Percentiles rank a stretch among this genome's conserved stretches.
These are phyloP conservation scores for Pharmacophagus antenor DNA, from an alignment of 2,888 invertebrate genomes.

Conservation along the genomic window DNA sequence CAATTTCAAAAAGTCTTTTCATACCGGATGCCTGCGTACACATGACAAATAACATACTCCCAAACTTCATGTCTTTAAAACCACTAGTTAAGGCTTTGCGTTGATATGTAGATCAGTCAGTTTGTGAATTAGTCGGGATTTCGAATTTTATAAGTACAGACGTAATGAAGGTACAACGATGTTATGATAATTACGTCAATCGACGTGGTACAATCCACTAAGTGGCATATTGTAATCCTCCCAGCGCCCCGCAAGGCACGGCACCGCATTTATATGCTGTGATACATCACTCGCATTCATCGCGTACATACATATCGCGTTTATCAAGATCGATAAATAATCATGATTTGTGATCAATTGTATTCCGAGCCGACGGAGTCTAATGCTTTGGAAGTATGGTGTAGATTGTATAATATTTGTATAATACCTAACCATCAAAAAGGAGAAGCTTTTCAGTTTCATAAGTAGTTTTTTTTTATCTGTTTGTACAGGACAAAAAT, in stretches of 20 bases:
- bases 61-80: no score
- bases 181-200: slow-evolving; percentile 47
- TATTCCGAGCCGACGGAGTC: background rate
- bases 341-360: slow-evolving; percentile 20
- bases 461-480: no score
- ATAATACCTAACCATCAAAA: background rate
- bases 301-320: slow-evolving; percentile 40
- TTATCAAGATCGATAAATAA: slow-evolving; percentile 24
- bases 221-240: slow-evolving; percentile 74
- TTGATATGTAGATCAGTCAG: no score
- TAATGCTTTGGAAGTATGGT: background rate
- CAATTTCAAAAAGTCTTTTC: no score
- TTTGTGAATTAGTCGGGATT: no score
- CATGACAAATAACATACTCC: no score
- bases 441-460: no score
- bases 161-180: slow-evolving; percentile 58
- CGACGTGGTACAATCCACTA: slow-evolving; percentile 64
- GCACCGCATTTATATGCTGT: slow-evolving; percentile 59
- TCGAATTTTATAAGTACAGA: no score
- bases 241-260: slow-evolving; percentile 61
- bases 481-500: no score
- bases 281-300: slow-evolving; percentile 66
- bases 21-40: no score
- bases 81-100: no score
- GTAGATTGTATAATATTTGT: background rate